A percentile compares a stretch with the other conserved stretches of the same genome.
Conservation (phyloP, 2,797 vertebrate species). For the Huso huso region DNA sequence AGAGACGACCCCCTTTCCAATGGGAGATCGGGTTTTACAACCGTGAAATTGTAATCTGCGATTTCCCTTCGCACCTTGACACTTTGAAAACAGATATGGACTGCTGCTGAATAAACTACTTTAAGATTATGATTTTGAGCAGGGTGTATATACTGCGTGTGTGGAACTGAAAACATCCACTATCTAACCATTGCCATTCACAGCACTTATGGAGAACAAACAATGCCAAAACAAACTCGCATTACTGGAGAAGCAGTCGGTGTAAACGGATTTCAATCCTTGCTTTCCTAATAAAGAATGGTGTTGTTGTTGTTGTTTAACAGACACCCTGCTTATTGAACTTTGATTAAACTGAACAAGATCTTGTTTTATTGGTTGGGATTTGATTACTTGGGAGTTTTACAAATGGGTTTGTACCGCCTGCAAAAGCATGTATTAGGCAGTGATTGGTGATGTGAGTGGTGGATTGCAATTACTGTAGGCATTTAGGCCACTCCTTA, state of each 20-base stretch:
- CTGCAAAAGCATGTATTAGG: too few species aligned
- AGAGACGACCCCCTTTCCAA: neutral
- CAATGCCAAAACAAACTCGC: neutral
- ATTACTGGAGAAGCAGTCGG: neutral
- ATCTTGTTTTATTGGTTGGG: neutral
- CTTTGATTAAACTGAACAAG: slow-evolving; percentile 8
- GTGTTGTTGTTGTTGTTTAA: slow-evolving; percentile 8
- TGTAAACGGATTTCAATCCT: slow-evolving; percentile 9
- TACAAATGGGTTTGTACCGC: neutral
- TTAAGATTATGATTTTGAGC: slow-evolving; percentile 1
- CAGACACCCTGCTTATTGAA: neutral
- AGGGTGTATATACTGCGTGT: neutral
- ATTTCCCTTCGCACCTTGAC: neutral
- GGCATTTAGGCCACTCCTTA: too few species aligned
- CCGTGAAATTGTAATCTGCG: slow-evolving; percentile 4
- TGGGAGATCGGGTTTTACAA: neutral
- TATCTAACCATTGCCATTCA: neutral
- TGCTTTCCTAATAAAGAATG: slow-evolving; percentile 1
- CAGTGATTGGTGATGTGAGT: too few species aligned
- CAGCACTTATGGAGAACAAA: neutral
- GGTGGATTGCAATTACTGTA: too few species aligned
- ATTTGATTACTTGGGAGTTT: slow-evolving; percentile 3
- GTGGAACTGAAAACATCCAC: neutral
- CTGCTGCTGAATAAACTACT: neutral
- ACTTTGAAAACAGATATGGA: slow-evolving; percentile 2